Percentiles rank a stretch among this genome's conserved stretches.
Evolutionary conservation across 2,888 invertebrate species (phyloP).

Genomic region (Drosophila emarginata): DNA sequence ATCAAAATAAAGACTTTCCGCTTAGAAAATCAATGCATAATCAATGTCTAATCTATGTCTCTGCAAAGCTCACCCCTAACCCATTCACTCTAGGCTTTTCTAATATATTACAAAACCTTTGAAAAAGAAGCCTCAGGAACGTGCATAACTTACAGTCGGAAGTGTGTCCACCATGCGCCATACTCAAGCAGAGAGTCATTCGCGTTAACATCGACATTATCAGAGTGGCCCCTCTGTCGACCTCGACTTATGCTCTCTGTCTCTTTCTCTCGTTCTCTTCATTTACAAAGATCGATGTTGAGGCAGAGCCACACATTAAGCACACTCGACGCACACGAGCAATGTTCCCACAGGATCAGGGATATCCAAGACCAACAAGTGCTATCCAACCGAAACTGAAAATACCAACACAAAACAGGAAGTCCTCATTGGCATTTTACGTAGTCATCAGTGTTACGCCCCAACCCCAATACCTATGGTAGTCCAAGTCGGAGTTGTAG

Average conservation of each 20-base stretch:
- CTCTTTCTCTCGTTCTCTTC: constrained; percentile 4
- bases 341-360: constrained; percentile 69
- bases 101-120: constrained; percentile 16
- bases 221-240: constrained; percentile 52
- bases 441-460: constrained; percentile 39
- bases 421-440: constrained; percentile 42
- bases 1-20: too few species aligned
- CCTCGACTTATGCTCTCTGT: constrained; percentile 36
- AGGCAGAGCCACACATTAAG: constrained; percentile 54
- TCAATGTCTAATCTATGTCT: too few species aligned
- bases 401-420: constrained; percentile 68
- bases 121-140: constrained; percentile 38
- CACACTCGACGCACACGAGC: constrained; percentile 76
- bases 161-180: constrained; percentile 79
- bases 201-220: constrained; percentile 21
- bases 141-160: constrained; percentile 63
- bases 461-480: constrained; percentile 24
- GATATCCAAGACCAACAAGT: constrained; percentile 56
- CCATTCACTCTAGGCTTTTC: background rate
- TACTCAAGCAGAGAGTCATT: constrained; percentile 44
- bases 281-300: constrained; percentile 22
- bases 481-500: constrained; percentile 22
- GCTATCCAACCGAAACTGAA: constrained; percentile 41
- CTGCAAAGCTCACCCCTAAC: constrained; percentile 3
- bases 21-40: too few species aligned